Conservation (phyloP, 2,797 vertebrate genomes). For the Picus viridis region DNA sequence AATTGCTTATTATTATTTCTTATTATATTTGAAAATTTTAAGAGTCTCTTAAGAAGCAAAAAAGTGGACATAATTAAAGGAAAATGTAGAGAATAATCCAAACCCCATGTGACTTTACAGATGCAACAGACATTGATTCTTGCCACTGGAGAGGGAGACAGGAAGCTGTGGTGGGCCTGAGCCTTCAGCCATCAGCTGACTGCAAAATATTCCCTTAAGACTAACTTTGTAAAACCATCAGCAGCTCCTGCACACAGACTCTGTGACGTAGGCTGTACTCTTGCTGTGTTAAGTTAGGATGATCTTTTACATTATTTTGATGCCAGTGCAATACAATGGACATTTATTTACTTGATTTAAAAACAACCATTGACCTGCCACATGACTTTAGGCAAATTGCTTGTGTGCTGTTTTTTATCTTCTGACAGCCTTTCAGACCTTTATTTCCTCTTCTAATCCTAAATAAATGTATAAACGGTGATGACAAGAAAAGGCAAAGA, state of each 20-base stretch:
- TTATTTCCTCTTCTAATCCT: background rate
- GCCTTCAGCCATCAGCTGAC: conserved; percentile 19
- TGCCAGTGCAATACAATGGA: background rate
- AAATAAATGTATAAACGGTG: background rate
- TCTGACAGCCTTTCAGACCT: background rate
- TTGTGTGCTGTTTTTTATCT: background rate
- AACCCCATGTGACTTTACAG: background rate
- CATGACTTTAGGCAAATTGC: background rate
- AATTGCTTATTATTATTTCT: conserved; percentile 63
- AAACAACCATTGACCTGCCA: background rate
- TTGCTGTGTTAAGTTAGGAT: background rate
- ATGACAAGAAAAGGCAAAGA: background rate
- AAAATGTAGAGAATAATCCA: conserved; percentile 41
- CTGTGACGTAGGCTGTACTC: background rate
- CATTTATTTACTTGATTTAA: background rate
- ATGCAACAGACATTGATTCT: background rate
- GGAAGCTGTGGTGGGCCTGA: conserved; percentile 56
- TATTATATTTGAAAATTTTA: conserved; percentile 54
- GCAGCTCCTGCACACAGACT: background rate
- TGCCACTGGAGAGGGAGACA: background rate
- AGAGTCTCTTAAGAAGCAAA: conserved; percentile 42
- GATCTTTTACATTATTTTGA: background rate
- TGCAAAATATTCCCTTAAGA: conserved; percentile 34
- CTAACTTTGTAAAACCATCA: background rate
- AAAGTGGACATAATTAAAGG: background rate